Evolutionary conservation across 2,888 invertebrate genomes (phyloP).

Genomic region (Sarcophaga caerulescens): DNA sequence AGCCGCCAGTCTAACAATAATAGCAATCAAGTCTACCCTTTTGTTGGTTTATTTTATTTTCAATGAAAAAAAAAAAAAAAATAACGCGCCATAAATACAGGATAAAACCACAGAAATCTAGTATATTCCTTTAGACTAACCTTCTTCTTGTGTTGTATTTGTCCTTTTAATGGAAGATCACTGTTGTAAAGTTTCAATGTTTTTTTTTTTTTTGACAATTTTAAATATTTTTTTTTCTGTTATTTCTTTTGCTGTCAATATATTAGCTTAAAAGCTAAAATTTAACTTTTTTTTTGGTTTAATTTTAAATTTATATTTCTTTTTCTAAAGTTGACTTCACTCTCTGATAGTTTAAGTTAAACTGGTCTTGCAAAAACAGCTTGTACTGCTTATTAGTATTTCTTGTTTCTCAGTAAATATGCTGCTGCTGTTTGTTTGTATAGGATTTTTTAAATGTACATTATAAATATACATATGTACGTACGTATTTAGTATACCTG

Average conservation of each 20-base stretch:
- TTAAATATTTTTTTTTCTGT: background rate
- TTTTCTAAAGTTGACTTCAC: slow-evolving; percentile 67
- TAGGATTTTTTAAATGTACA: background rate
- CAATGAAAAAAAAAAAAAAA: no score
- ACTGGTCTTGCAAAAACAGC: slow-evolving; percentile 70
- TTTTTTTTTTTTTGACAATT: background rate
- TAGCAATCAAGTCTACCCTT: slow-evolving; percentile 19
- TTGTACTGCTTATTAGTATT: slow-evolving; percentile 60
- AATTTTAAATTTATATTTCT: background rate
- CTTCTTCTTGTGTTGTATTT: slow-evolving; percentile 2
- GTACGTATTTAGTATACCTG: background rate
- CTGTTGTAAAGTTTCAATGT: no score
- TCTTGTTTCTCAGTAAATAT: slow-evolving; percentile 21
- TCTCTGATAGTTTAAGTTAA: slow-evolving; percentile 72
- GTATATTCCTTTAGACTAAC: no score
- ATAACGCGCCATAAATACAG: no score
- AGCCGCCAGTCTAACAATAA: background rate
- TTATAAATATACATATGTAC: background rate
- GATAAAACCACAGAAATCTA: no score
- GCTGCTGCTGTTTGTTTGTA: background rate
- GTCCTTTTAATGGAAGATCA: slow-evolving; percentile 23
- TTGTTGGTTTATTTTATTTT: slow-evolving; percentile 10
- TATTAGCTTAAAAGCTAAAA: background rate
- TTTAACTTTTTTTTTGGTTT: background rate
- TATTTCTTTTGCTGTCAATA: background rate